A percentile compares a stretch with the other conserved stretches of the same genome.
phyloP scores from a whole-genome alignment of 2,888 invertebrate genomes.

The Malachius bipustulatus region DNA sequence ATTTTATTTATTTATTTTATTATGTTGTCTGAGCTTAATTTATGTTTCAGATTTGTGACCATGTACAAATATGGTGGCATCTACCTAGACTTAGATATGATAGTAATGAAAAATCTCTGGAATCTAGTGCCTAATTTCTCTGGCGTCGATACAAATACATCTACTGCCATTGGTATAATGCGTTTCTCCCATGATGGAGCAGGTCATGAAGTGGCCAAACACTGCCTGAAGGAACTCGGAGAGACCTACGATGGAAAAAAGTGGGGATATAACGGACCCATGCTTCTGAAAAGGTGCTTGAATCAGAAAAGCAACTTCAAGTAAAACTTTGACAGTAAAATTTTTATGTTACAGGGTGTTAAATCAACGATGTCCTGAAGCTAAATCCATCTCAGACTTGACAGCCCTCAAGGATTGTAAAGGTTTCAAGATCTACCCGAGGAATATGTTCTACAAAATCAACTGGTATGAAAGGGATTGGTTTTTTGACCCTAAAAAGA shows the following conservation, averaged over 20 bases:
- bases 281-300: not conserved
- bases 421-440: not conserved
- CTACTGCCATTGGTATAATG: not conserved
- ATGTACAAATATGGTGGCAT: constrained; percentile 2
- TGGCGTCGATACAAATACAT: constrained; percentile 2
- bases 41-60: not conserved
- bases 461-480: constrained; percentile 1
- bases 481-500: not conserved
- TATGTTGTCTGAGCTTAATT: no score
- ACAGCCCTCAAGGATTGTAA: not conserved
- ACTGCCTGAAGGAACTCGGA: not conserved
- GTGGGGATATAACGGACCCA: not conserved
- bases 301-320: no score
- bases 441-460: not conserved
- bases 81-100: constrained; percentile 1
- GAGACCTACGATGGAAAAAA: not conserved
- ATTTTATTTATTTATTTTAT: no score
- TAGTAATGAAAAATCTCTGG: constrained; percentile 1
- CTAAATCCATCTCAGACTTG: not conserved
- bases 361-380: not conserved
- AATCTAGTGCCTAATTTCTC: not conserved
- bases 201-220: not conserved
- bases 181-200: not conserved
- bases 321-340: no score
- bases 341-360: no score